Conservation (phyloP, 2,797 vertebrate genomes). For the Myotis myotis region DNA sequence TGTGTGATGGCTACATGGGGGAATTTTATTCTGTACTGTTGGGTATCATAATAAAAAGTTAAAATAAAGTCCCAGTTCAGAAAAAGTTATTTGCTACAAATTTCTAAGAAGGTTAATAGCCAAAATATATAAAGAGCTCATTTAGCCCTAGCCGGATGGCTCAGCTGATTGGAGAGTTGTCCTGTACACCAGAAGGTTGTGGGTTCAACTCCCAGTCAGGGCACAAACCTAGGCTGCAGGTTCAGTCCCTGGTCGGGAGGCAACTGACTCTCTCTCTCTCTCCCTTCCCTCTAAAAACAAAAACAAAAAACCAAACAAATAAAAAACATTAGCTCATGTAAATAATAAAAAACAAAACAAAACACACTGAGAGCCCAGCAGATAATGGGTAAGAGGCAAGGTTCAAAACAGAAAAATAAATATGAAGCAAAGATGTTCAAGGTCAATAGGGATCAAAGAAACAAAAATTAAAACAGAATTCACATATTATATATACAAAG, state of each 20-base stretch:
- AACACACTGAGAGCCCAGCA: background rate
- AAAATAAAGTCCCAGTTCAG: background rate
- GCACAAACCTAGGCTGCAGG: background rate
- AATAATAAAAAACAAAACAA: background rate
- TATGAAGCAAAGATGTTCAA: background rate
- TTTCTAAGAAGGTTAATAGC: background rate
- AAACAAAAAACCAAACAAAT: too few relatives aligned
- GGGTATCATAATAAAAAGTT: background rate
- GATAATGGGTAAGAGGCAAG: background rate
- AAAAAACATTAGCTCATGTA: background rate
- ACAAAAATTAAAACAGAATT: conserved; percentile 41
- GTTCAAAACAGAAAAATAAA: conserved; percentile 10
- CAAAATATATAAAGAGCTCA: background rate
- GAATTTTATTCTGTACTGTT: background rate
- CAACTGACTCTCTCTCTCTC: background rate
- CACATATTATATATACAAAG: background rate
- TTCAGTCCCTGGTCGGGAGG: background rate
- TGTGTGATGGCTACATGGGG: background rate
- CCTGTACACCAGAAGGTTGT: background rate
- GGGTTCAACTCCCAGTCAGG: background rate
- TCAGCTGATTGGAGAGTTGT: background rate
- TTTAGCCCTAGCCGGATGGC: background rate
- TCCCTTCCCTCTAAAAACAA: background rate
- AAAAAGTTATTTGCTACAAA: conserved; percentile 24
- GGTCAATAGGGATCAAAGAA: background rate